These are phyloP conservation scores for Centropristis striata DNA, from an alignment of 2,113 vertebrate genomes.

Conservation along the genomic window DNA sequence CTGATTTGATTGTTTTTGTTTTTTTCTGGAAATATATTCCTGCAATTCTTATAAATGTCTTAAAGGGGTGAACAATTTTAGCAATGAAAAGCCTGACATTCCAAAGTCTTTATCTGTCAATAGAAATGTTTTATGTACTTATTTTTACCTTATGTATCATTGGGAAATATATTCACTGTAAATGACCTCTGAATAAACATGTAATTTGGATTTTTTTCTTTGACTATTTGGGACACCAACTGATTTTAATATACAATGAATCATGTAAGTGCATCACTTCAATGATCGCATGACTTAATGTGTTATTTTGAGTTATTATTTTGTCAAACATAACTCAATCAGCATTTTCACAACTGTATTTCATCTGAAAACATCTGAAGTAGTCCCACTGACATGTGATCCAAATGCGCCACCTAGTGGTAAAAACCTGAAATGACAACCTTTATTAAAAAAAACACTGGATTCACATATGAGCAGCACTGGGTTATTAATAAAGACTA, in stretches of 20 bases:
- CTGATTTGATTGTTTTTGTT: constrained; percentile 1
- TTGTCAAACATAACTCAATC: background rate
- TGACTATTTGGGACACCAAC: constrained; percentile 12
- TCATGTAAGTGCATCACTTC: background rate
- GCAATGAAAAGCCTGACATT: constrained; percentile 71
- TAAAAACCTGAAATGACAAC: background rate
- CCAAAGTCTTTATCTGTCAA: constrained; percentile 74
- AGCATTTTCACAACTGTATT: background rate
- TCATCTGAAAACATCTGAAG: background rate
- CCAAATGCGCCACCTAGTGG: constrained; percentile 44
- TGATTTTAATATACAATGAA: background rate
- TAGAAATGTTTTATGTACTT: constrained; percentile 78
- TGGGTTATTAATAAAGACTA: background rate
- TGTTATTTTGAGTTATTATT: constrained; percentile 13
- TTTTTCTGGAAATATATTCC: constrained; percentile 27
- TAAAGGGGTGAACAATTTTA: constrained; percentile 56
- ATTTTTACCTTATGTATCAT: constrained; percentile 75
- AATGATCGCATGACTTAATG: background rate
- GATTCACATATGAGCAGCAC: background rate
- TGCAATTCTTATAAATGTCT: constrained; percentile 71
- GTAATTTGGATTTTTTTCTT: constrained; percentile 67
- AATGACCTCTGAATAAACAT: constrained; percentile 72
- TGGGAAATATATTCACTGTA: constrained; percentile 75
- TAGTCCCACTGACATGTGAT: background rate
- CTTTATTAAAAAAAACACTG: background rate